Conservation (phyloP, 2,888 invertebrate species). For the Ametastegia equiseti region DNA sequence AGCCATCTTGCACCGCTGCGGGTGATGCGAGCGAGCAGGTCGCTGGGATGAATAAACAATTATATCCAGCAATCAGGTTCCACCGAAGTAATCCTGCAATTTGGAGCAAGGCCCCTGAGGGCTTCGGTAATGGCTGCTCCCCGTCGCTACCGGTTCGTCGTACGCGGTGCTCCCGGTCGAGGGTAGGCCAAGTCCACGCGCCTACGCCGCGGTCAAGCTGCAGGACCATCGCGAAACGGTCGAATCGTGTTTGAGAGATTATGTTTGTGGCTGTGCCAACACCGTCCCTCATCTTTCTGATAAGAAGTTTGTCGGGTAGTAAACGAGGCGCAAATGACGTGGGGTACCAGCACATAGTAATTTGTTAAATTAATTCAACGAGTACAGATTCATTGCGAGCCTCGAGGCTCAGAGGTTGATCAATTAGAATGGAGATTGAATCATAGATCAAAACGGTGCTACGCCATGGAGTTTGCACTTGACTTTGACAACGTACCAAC, state of each 20-base stretch:
- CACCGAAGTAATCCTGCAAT: slow-evolving; percentile 60
- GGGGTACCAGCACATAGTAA: background rate
- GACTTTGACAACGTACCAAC: background rate
- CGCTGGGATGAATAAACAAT: slow-evolving; percentile 63
- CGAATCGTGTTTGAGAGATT: background rate
- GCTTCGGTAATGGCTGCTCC: slow-evolving; percentile 55
- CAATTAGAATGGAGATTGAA: slow-evolving; percentile 25
- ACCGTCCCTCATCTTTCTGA: background rate
- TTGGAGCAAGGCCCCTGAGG: slow-evolving; percentile 59
- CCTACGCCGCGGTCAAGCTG: slow-evolving; percentile 37
- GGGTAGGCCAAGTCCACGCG: slow-evolving; percentile 47
- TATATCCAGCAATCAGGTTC: slow-evolving; percentile 59
- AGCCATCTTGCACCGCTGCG: slow-evolving; percentile 56
- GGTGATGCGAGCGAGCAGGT: slow-evolving; percentile 52
- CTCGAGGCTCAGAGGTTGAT: slow-evolving; percentile 23
- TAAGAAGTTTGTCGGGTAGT: background rate
- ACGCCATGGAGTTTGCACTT: background rate
- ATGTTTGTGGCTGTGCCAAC: background rate
- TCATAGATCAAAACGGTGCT: slow-evolving; percentile 31
- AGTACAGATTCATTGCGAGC: slow-evolving; percentile 2
- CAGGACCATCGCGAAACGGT: slow-evolving; percentile 33
- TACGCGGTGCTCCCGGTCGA: slow-evolving; percentile 53
- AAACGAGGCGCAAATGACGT: background rate
- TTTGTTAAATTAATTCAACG: slow-evolving; percentile 19
- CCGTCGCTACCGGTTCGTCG: slow-evolving; percentile 48